Conservation (phyloP, 2,888 invertebrate genomes). For the Lochmaea capreae region DNA sequence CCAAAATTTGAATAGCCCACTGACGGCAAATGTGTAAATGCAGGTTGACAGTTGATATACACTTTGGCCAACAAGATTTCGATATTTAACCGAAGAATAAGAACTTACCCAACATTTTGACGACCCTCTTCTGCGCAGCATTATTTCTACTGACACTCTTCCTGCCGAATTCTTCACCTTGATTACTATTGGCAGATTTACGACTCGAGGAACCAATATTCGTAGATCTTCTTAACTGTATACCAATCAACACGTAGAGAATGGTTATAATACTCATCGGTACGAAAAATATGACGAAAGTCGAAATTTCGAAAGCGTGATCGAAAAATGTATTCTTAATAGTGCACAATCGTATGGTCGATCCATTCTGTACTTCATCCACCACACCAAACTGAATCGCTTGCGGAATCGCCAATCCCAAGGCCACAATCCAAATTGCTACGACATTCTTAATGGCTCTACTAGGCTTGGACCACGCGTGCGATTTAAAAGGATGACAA, state of each 20-base stretch:
- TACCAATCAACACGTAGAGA: slow-evolving; percentile 81
- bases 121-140: slow-evolving; percentile 70
- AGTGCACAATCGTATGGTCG: slow-evolving; percentile 51
- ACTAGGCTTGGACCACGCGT: slow-evolving; percentile 89
- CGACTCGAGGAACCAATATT: slow-evolving; percentile 38
- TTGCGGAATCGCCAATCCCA: slow-evolving; percentile 80
- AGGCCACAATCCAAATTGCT: slow-evolving; percentile 80
- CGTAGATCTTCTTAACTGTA: slow-evolving; percentile 75
- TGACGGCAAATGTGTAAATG: too few species aligned
- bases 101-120: slow-evolving; percentile 83
- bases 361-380: slow-evolving; percentile 42
- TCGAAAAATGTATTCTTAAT: slow-evolving; percentile 68
- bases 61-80: too few species aligned
- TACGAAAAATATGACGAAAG: slow-evolving; percentile 84
- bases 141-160: slow-evolving; percentile 49
- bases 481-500: slow-evolving; percentile 76
- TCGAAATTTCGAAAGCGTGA: slow-evolving; percentile 83
- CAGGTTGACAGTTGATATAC: too few species aligned
- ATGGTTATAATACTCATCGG: slow-evolving; percentile 90
- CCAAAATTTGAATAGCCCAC: too few species aligned
- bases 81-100: too few species aligned
- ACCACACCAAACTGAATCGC: slow-evolving; percentile 65
- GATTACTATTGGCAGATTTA: not conserved
- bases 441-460: slow-evolving; percentile 85
- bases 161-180: slow-evolving; percentile 34